A percentile compares a stretch with the other conserved stretches of the same genome.
Evolutionary conservation across 2,888 invertebrate species (phyloP).

Genomic region (Steromphala cineraria): DNA sequence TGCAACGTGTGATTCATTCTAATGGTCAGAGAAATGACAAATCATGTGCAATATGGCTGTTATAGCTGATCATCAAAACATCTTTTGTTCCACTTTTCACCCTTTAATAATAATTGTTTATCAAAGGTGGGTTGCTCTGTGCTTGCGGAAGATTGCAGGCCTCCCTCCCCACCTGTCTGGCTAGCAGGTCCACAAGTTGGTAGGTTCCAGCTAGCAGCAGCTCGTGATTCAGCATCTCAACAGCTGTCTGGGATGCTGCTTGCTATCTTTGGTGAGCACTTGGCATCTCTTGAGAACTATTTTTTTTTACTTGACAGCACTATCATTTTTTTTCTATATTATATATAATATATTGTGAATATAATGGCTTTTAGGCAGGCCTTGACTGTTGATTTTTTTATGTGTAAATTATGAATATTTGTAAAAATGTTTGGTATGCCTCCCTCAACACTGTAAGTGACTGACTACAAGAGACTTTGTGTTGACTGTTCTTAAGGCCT

Average conservation of each 20-base stretch:
- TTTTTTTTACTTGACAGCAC: background rate
- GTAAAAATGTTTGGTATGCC: conserved; percentile 14
- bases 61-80: background rate
- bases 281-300: background rate
- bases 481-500: background rate
- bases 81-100: background rate
- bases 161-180: background rate
- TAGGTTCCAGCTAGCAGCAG: background rate
- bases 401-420: conserved; percentile 19
- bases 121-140: background rate
- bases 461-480: background rate
- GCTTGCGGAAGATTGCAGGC: background rate
- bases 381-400: conserved; percentile 19
- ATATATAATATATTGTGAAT: conserved; percentile 20
- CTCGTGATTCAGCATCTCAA: background rate
- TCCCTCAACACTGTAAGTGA: no score
- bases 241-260: background rate
- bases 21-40: background rate
- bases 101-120: background rate
- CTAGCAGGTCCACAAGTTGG: background rate
- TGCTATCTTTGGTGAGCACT: background rate
- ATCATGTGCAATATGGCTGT: conserved; percentile 3
- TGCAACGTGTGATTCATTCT: background rate
- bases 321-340: conserved; percentile 9
- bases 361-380: conserved; percentile 16